Evolutionary conservation across 2,888 invertebrate species (phyloP).

Genomic region (Orthonevra nobilis): DNA sequence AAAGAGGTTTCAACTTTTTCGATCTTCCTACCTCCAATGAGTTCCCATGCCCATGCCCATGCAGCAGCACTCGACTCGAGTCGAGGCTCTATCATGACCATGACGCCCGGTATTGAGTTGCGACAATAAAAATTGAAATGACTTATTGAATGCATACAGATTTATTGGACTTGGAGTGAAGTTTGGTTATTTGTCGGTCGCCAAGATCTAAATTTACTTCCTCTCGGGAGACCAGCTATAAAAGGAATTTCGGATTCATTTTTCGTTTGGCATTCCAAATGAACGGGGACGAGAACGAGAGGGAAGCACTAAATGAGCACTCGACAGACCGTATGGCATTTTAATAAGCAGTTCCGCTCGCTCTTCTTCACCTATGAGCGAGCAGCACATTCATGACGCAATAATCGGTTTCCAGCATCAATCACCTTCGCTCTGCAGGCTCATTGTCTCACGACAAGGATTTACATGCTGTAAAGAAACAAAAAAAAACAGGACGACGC

Average conservation of each 20-base stretch:
- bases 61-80: slow-evolving; percentile 10
- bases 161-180: slow-evolving; percentile 69
- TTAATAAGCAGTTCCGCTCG: slow-evolving; percentile 22
- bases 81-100: slow-evolving; percentile 47
- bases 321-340: slow-evolving; percentile 32
- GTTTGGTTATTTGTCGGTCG: slow-evolving; percentile 69
- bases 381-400: slow-evolving; percentile 34
- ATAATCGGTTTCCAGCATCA: slow-evolving; percentile 51
- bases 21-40: not conserved
- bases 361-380: not conserved
- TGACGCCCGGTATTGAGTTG: slow-evolving; percentile 64
- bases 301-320: slow-evolving; percentile 1
- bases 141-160: slow-evolving; percentile 63
- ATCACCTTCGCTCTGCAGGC: slow-evolving; percentile 43
- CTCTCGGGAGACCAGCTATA: too few species aligned
- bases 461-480: slow-evolving; percentile 29
- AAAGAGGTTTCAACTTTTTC: slow-evolving; percentile 61
- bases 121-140: slow-evolving; percentile 69
- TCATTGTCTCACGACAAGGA: slow-evolving; percentile 53
- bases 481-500: slow-evolving; percentile 41
- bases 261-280: slow-evolving; percentile 37
- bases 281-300: not conserved
- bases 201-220: slow-evolving; percentile 64
- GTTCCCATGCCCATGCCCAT: not conserved
- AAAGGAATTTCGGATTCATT: not conserved